Evolutionary conservation across 2,888 invertebrate genomes (phyloP), one percentile per base, ranked within the genome.

Genomic region (Leptura quadrifasciata): DNA sequence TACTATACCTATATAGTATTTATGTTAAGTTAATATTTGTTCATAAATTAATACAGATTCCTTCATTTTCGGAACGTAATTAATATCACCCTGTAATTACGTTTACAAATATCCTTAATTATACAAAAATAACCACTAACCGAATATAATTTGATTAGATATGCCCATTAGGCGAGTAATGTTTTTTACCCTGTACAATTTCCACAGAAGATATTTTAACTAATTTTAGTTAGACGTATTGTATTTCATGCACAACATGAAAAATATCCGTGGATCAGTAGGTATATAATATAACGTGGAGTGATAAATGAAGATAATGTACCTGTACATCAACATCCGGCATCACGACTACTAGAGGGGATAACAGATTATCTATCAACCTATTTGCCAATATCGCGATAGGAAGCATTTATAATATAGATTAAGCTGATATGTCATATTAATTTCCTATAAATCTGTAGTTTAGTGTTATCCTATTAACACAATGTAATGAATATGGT

Each of bases 231-330:
- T n/a, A n/a, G n/a, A n/a, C n/a, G n/a, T 47, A 47, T 61, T 61
- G 17, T 65, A 24, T 67, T 67, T 9, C 20, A 24, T 4, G 4
- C 2, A 15, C 27, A 65, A 27, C 60, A 15, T 61, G 9, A 9
- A n/a, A 4, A n/a, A 17, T n/a, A 31, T 17, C 17, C 27, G n/a
- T 31, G 60, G 60, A 15, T 17, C 24, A 52, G 8, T n/a, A n/a
- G 1, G n/a, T n/a, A 5, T 47, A 12, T 47, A 47, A 27, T 54
- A 27, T 52, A 31, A 57, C 31, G 12, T 31, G 18, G n/a, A 68
- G 72, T 79, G 71, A 72, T 83, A 64, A 47, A 72, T 71, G 77
- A 65, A 73, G 76, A 76, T 76, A 73, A 69, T 68, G 64, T 64
- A 63, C 73, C 55, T 69, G 72, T 54, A 52, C 31, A 65, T 73